These are phyloP conservation scores for Metacarcinus magister DNA, from an alignment of 2,888 invertebrate species.

Conservation along the genomic window DNA sequence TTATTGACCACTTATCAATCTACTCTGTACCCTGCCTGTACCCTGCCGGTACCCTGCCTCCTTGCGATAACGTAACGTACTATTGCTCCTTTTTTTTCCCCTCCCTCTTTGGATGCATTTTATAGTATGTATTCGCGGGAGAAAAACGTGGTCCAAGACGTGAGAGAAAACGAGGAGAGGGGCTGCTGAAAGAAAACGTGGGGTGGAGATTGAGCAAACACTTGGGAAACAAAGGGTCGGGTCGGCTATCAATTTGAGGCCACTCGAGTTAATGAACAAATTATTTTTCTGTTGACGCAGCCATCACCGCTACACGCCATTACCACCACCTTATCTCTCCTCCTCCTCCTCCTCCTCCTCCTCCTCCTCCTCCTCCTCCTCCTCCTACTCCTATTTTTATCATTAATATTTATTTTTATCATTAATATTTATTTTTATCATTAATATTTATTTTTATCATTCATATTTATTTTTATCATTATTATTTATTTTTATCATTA, in stretches of 20 bases:
- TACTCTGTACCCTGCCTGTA: not conserved
- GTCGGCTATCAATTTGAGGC: slow-evolving; percentile 37
- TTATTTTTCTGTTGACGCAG: slow-evolving; percentile 31
- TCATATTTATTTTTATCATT: too few relatives aligned
- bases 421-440: too few relatives aligned
- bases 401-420: too few relatives aligned
- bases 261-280: slow-evolving; percentile 22
- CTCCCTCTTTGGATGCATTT: not conserved
- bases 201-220: not conserved
- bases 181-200: not conserved
- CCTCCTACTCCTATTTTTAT: too few relatives aligned
- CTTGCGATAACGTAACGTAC: not conserved
- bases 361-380: not conserved
- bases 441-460: too few relatives aligned
- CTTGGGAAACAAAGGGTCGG: slow-evolving; percentile 31
- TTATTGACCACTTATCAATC: not conserved
- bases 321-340: not conserved
- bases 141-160: not conserved
- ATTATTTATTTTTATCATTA: too few relatives aligned
- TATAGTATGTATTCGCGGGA: not conserved
- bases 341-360: not conserved
- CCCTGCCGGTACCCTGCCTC: not conserved
- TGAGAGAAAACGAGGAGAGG: not conserved
- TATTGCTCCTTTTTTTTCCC: not conserved
- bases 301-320: not conserved